A percentile compares a stretch with the other conserved stretches of the same genome.
phyloP scores from a whole-genome alignment of 2,888 invertebrate species.

The Exocentrus adspersus region DNA sequence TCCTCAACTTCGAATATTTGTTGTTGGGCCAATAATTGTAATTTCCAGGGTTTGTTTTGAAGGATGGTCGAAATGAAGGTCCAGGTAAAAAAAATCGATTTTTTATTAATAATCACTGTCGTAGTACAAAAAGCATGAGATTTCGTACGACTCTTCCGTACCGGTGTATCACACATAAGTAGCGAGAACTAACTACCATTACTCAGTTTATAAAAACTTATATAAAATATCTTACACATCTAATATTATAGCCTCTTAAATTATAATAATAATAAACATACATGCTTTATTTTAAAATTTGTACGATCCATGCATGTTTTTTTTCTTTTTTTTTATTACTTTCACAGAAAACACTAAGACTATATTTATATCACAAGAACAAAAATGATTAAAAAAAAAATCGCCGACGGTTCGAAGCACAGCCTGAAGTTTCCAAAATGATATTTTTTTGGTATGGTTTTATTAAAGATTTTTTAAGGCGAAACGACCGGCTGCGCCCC shows the following conservation, averaged over 20 bases:
- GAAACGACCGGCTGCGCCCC: slow-evolving; percentile 1
- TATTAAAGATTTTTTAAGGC: slow-evolving; percentile 4
- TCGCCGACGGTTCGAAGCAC: background rate
- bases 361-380: slow-evolving; percentile 47
- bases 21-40: too few species aligned
- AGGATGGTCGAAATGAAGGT: background rate
- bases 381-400: slow-evolving; percentile 36
- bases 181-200: slow-evolving; percentile 36
- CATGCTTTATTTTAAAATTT: slow-evolving; percentile 48
- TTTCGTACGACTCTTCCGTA: slow-evolving; percentile 46
- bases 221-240: slow-evolving; percentile 49
- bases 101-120: slow-evolving; percentile 36
- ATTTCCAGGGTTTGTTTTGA: too few species aligned
- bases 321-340: slow-evolving; percentile 40
- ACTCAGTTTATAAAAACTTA: slow-evolving; percentile 49
- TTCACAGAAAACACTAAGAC: slow-evolving; percentile 43
- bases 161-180: slow-evolving; percentile 49
- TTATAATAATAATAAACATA: slow-evolving; percentile 44
- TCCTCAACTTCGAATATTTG: too few species aligned
- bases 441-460: slow-evolving; percentile 19
- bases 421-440: slow-evolving; percentile 2
- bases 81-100: slow-evolving; percentile 33
- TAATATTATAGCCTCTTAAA: slow-evolving; percentile 51
- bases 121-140: slow-evolving; percentile 49
- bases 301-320: slow-evolving; percentile 49